Percentiles rank a stretch among this genome's conserved stretches.
phyloP scores from a whole-genome alignment of 2,888 invertebrate species.

The Arrhopalites spinosus region DNA sequence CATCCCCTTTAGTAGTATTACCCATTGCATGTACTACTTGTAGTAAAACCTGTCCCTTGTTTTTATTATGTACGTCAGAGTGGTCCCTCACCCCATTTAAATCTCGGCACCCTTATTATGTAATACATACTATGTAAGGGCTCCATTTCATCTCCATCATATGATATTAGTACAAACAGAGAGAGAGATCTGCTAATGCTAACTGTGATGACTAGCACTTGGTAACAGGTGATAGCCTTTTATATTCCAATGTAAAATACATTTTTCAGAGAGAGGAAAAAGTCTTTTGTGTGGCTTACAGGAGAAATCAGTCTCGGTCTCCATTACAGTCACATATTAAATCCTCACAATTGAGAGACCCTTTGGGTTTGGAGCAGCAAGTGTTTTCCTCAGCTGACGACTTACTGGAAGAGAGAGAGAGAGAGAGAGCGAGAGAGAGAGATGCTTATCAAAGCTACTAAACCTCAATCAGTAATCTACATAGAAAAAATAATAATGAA shows the following conservation, averaged over 20 bases:
- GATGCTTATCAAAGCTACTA: constrained; percentile 12
- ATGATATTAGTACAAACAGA: constrained; percentile 12
- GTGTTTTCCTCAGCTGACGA: constrained; percentile 53
- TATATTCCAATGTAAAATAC: constrained; percentile 16
- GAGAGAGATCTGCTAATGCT: not conserved
- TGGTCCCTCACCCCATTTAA: no score
- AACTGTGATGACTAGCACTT: not conserved
- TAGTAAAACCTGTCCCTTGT: no score
- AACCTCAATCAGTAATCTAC: not conserved
- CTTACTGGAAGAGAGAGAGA: constrained; percentile 12
- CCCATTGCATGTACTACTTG: no score
- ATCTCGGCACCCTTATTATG: no score
- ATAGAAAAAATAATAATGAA: not conserved
- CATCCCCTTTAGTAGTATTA: not conserved
- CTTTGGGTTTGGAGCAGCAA: constrained; percentile 40
- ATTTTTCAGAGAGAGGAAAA: constrained; percentile 11
- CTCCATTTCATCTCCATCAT: not conserved
- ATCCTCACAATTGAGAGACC: constrained; percentile 19
- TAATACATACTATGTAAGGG: not conserved
- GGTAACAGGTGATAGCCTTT: constrained; percentile 43
- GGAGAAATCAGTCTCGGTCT: constrained; percentile 27
- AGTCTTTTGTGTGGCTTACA: not conserved
- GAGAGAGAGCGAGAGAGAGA: not conserved
- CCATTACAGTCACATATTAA: constrained; percentile 23
- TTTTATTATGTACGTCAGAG: no score